Percentiles rank a stretch among this genome's conserved stretches.
These are phyloP conservation scores for Theodoxus fluviatilis DNA, from an alignment of 2,888 invertebrate species.

Conservation along the genomic window DNA sequence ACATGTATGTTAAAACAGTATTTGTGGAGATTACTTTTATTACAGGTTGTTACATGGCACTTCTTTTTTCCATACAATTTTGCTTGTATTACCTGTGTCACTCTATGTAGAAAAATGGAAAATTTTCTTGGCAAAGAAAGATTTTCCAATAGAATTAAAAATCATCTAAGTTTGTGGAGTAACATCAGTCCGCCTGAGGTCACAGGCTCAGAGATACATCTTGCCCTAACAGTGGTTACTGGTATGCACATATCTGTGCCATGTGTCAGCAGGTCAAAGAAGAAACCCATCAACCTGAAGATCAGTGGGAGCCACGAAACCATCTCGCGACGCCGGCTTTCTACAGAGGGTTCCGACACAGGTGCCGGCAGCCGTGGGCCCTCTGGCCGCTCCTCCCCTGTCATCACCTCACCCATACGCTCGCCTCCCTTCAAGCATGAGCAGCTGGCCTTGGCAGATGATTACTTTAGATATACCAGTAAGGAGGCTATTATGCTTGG, in stretches of 20 bases:
- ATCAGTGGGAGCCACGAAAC: slow-evolving; percentile 61
- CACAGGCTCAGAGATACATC: no score
- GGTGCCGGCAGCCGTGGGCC: slow-evolving; percentile 48
- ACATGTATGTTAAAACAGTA: no score
- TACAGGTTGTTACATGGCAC: no score
- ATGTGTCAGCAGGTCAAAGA: slow-evolving; percentile 29
- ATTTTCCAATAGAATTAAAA: no score
- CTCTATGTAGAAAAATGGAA: no score
- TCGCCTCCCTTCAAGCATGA: slow-evolving; percentile 57
- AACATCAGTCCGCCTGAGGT: no score
- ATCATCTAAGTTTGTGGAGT: no score
- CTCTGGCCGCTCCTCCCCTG: slow-evolving; percentile 63
- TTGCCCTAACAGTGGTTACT: no score
- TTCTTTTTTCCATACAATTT: no score
- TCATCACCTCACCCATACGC: slow-evolving; percentile 59
- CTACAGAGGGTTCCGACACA: slow-evolving; percentile 54
- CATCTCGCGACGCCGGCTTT: slow-evolving; percentile 53
- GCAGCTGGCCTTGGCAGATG: slow-evolving; percentile 28
- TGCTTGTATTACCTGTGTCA: no score
- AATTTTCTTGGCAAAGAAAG: no score
- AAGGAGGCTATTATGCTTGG: slow-evolving; percentile 30
- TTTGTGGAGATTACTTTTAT: no score
- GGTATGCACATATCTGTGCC: background rate
- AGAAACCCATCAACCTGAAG: slow-evolving; percentile 50
- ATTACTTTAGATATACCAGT: slow-evolving; percentile 34